These are phyloP conservation scores for Cryptocephalus primarius DNA, from an alignment of 2,888 invertebrate genomes.

Conservation along the genomic window DNA sequence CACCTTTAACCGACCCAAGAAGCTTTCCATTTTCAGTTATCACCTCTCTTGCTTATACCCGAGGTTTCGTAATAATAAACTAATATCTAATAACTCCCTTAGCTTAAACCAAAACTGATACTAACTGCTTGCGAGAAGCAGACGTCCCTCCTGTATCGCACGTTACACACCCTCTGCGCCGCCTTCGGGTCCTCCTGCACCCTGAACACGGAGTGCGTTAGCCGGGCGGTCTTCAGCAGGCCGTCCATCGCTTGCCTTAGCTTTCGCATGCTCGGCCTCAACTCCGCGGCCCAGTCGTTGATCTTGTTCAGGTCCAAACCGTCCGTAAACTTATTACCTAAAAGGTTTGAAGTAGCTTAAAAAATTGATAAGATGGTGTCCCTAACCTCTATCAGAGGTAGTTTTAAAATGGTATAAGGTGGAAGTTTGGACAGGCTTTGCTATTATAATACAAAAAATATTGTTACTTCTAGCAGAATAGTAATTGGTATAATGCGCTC, in stretches of 20 bases:
- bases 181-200: constrained; percentile 68
- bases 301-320: constrained; percentile 57
- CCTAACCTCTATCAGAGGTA: too few relatives aligned
- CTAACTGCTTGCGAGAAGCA: constrained; percentile 86
- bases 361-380: too few relatives aligned
- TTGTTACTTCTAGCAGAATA: too few relatives aligned
- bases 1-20: background rate
- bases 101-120: constrained; percentile 11
- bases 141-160: constrained; percentile 75
- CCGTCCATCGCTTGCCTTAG: constrained; percentile 71
- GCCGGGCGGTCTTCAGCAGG: constrained; percentile 58
- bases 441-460: too few relatives aligned
- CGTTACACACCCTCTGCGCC: constrained; percentile 59
- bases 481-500: too few relatives aligned
- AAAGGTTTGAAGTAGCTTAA: constrained; percentile 2
- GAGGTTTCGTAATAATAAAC: background rate
- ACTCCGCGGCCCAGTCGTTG: constrained; percentile 64
- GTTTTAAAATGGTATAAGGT: too few relatives aligned
- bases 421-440: too few relatives aligned
- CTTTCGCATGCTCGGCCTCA: constrained; percentile 71
- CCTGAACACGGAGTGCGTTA: constrained; percentile 75
- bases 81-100: background rate
- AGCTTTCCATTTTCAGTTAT: too few relatives aligned
- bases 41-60: too few relatives aligned
- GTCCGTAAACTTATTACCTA: constrained; percentile 57